Conservation (phyloP, 1,140 invertebrate species). For the Orchesella cincta region DNA sequence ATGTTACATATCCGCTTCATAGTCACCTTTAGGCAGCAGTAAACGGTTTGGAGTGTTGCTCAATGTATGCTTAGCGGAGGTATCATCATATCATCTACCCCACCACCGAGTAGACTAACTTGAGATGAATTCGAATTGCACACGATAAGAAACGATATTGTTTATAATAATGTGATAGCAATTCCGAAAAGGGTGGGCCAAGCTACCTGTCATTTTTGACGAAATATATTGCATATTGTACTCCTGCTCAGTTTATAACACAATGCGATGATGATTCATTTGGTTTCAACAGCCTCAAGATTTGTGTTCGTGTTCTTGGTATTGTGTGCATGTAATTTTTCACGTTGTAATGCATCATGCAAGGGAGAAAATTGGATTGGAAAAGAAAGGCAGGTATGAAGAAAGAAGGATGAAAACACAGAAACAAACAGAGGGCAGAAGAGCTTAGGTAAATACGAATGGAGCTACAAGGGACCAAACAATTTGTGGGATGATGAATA, state of each 20-base stretch:
- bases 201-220: slow-evolving; percentile 4
- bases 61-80: too few species aligned
- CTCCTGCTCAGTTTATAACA: neutral
- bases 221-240: slow-evolving; percentile 1
- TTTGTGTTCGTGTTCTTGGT: neutral
- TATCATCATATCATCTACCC: too few species aligned
- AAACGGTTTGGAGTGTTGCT: too few species aligned
- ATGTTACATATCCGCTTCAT: too few species aligned
- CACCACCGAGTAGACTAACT: too few species aligned
- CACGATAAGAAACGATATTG: too few species aligned
- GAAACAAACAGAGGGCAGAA: neutral
- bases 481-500: too few species aligned
- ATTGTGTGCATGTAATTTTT: neutral
- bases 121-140: too few species aligned
- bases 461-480: neutral
- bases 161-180: slow-evolving; percentile 13
- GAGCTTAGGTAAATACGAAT: neutral
- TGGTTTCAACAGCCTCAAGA: slow-evolving; percentile 18
- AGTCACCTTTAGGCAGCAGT: too few species aligned
- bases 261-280: slow-evolving; percentile 19
- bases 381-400: neutral
- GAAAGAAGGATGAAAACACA: neutral
- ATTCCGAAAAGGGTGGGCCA: slow-evolving; percentile 4
- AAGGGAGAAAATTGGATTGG: slow-evolving; percentile 25
- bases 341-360: neutral